A percentile compares a stretch with the other conserved stretches of the same genome.
These are phyloP conservation scores for Halictus ligatus DNA, from an alignment of 2,888 invertebrate species.

Conservation along the genomic window DNA sequence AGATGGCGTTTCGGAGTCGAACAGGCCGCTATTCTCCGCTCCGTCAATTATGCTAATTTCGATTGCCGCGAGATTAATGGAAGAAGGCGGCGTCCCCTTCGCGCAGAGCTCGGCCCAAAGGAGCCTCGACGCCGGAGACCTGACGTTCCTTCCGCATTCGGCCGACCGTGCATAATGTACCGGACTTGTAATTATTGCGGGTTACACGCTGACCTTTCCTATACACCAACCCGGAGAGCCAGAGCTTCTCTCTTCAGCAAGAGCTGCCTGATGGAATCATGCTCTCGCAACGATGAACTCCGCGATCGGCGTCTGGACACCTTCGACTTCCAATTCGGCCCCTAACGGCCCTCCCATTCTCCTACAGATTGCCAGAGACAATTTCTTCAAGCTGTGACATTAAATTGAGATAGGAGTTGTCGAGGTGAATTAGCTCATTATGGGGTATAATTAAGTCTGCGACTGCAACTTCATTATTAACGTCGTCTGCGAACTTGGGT, in stretches of 20 bases:
- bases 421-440: too few species aligned
- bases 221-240: background rate
- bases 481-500: background rate
- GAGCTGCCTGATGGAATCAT: slow-evolving; percentile 19
- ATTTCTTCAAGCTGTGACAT: background rate
- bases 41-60: slow-evolving; percentile 84
- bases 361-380: background rate
- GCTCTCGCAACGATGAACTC: slow-evolving; percentile 5
- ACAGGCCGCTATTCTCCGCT: slow-evolving; percentile 82
- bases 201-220: slow-evolving; percentile 51
- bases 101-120: slow-evolving; percentile 38
- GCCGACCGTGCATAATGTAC: slow-evolving; percentile 76
- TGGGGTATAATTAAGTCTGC: background rate
- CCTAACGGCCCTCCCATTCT: background rate
- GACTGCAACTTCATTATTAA: background rate
- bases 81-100: slow-evolving; percentile 77
- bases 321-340: background rate
- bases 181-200: slow-evolving; percentile 73
- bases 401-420: background rate
- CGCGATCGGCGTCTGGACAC: background rate
- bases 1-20: slow-evolving; percentile 82
- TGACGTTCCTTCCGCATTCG: slow-evolving; percentile 75
- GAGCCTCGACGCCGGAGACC: slow-evolving; percentile 69
- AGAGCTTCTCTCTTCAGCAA: background rate
- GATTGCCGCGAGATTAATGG: slow-evolving; percentile 83